Conservation (phyloP, 2,113 vertebrate species). For the Nesogale talazaci region DNA sequence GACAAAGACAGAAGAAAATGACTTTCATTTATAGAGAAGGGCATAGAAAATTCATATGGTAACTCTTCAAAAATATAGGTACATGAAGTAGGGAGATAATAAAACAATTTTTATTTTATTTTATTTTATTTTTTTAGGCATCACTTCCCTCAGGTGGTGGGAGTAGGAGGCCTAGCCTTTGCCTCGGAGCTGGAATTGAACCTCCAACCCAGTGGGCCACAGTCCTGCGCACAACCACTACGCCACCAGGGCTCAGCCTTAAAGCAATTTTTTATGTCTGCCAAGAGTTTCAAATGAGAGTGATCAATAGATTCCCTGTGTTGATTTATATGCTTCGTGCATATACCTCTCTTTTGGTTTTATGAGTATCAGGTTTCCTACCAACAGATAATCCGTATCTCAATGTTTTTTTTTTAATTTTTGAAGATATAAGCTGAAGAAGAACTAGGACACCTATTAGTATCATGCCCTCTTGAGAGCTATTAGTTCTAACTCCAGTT, state of each 20-base stretch:
- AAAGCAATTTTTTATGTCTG: neutral
- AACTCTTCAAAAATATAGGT: neutral
- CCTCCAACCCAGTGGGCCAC: too few relatives aligned
- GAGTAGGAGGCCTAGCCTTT: too few relatives aligned
- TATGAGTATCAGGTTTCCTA: neutral
- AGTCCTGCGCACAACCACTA: too few relatives aligned
- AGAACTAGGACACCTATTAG: neutral
- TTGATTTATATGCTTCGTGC: rapidly evolving
- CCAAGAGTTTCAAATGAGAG: neutral
- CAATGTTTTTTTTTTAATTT: neutral
- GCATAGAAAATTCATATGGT: neutral
- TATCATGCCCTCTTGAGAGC: neutral
- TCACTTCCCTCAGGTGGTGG: too few relatives aligned
- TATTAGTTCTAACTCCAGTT: neutral
- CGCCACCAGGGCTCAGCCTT: too few relatives aligned
- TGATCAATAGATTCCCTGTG: rapidly evolving
- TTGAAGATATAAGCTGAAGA: neutral
- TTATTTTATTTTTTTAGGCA: too few relatives aligned
- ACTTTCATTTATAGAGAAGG: neutral
- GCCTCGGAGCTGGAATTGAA: too few relatives aligned
- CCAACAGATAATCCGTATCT: neutral
- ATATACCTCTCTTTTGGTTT: neutral
- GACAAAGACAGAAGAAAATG: neutral
- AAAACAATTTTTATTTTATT: neutral
- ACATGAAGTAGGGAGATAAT: neutral